Conservation (phyloP, 2,797 vertebrate genomes). For the Sylvia borin region DNA sequence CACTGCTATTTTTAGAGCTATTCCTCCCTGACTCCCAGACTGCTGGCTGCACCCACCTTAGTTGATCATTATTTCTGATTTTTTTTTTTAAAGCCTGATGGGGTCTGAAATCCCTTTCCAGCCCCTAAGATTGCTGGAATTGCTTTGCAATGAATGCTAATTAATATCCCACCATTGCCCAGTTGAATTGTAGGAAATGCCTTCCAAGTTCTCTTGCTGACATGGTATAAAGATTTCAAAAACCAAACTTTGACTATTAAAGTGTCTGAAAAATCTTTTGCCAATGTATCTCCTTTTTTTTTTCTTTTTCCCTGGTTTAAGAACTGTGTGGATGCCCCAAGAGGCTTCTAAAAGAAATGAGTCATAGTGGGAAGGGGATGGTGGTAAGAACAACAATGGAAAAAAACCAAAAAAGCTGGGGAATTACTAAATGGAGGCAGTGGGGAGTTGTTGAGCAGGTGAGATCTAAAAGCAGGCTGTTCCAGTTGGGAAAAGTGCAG, state of each 20-base stretch:
- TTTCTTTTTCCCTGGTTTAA: not conserved
- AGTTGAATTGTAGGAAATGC: not conserved
- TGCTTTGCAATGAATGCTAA: not conserved
- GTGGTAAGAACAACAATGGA: not conserved
- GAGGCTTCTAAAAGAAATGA: slow-evolving; percentile 31
- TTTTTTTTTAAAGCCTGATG: not conserved
- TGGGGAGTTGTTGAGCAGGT: slow-evolving; percentile 43
- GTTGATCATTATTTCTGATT: not conserved
- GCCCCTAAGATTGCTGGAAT: not conserved
- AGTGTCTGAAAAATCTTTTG: slow-evolving; percentile 26
- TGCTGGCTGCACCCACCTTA: not conserved
- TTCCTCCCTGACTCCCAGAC: not conserved
- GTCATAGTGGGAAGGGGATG: not conserved
- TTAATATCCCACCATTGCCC: not conserved
- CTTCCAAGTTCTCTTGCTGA: not conserved
- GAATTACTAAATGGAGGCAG: slow-evolving; percentile 17
- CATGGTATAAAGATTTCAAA: not conserved
- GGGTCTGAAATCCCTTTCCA: not conserved
- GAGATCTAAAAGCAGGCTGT: slow-evolving; percentile 61
- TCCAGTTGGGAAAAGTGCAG: slow-evolving; percentile 42
- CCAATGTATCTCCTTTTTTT: not conserved
- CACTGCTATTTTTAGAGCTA: not conserved
- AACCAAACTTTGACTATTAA: not conserved
- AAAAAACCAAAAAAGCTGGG: not conserved
- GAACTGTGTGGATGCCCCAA: not conserved